phyloP scores from a whole-genome alignment of 2,888 invertebrate genomes.

The Lasioglossum vierecki region DNA sequence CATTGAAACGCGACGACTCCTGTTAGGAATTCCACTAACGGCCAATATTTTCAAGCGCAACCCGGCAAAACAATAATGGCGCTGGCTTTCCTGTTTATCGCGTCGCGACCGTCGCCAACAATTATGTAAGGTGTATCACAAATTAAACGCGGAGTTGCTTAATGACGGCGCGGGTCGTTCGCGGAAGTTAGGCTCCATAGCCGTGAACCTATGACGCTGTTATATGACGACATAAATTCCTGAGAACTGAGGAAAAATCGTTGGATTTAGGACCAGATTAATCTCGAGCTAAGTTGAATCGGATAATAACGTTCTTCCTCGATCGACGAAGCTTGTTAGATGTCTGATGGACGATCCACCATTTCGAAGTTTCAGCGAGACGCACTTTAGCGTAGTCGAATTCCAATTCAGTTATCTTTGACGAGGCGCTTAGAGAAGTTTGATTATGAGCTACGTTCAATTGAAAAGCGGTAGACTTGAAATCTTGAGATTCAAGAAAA shows the following conservation, averaged over 20 bases:
- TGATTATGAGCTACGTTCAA: too few relatives aligned
- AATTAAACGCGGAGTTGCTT: slow-evolving; percentile 15
- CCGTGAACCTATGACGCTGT: background rate
- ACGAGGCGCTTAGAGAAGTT: background rate
- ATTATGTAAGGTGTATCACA: slow-evolving; percentile 9
- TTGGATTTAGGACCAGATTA: background rate
- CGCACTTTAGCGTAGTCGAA: background rate
- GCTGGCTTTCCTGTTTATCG: slow-evolving; percentile 32
- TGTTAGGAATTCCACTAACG: slow-evolving; percentile 38
- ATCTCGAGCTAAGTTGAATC: background rate
- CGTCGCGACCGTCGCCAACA: slow-evolving; percentile 1
- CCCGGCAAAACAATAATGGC: slow-evolving; percentile 48
- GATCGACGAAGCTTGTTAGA: background rate
- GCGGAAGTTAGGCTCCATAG: background rate
- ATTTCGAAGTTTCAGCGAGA: background rate
- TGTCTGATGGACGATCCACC: background rate
- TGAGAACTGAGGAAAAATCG: background rate
- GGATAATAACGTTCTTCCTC: background rate
- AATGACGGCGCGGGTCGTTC: slow-evolving; percentile 10
- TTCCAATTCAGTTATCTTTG: background rate
- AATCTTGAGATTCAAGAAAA: background rate
- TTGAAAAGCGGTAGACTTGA: background rate
- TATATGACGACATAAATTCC: slow-evolving; percentile 13
- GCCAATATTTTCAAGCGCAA: slow-evolving; percentile 9
- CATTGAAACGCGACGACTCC: slow-evolving; percentile 38